These are phyloP conservation scores for Alexandromys oeconomus DNA, from an alignment of 2,797 vertebrate species.

Conservation along the genomic window DNA sequence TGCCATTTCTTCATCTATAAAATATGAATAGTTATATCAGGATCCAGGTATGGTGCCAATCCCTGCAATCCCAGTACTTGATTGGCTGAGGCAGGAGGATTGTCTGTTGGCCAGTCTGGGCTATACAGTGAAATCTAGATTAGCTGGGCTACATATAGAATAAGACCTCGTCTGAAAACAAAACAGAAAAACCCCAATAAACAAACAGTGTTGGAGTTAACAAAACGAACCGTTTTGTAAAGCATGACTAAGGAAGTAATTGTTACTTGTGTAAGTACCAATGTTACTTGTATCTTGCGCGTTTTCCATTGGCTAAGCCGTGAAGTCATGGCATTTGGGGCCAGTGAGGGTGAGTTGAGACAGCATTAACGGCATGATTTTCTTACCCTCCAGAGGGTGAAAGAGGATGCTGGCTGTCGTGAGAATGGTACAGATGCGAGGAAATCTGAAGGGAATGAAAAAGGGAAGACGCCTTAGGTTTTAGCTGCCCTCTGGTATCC, in stretches of 20 bases:
- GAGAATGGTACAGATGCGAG: accelerated
- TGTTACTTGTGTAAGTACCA: not conserved
- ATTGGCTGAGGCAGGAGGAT: not conserved
- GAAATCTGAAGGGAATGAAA: not conserved
- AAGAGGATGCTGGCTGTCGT: accelerated
- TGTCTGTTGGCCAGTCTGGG: not conserved
- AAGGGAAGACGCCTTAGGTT: not conserved
- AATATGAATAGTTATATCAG: not conserved
- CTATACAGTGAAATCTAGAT: not conserved
- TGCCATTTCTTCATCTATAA: not conserved
- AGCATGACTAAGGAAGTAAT: not conserved
- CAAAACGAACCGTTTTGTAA: not conserved
- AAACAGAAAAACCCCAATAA: not conserved
- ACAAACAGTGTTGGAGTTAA: not conserved
- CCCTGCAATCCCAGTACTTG: not conserved
- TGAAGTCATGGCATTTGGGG: not conserved
- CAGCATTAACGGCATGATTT: no score
- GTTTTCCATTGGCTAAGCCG: not conserved
- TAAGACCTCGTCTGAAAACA: not conserved
- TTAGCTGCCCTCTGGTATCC: not conserved
- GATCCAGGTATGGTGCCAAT: not conserved
- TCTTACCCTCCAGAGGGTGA: not conserved
- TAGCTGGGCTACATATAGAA: not conserved
- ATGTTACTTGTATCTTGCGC: not conserved
- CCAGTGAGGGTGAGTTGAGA: not conserved